These are phyloP conservation scores for Muraenolepis orangiensis DNA, from an alignment of 2,797 vertebrate genomes.

Conservation along the genomic window DNA sequence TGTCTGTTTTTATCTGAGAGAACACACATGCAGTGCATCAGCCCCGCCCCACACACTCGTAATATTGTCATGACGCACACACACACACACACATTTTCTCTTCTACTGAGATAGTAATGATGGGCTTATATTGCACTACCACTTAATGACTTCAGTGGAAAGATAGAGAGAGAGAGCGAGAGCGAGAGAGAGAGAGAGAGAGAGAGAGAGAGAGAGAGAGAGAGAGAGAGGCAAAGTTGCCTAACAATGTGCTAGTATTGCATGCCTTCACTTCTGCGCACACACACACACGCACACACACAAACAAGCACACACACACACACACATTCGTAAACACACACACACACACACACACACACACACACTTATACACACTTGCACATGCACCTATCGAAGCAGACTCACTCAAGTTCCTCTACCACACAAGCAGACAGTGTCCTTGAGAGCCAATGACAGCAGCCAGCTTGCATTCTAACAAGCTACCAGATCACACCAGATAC, in stretches of 20 bases:
- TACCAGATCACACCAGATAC: slow-evolving; percentile 38
- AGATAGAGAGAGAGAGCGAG: slow-evolving; percentile 11
- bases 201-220: slow-evolving; percentile 12
- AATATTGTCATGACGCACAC: background rate
- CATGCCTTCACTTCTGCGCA: background rate
- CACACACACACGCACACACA: background rate
- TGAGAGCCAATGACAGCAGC: slow-evolving; percentile 47
- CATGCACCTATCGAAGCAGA: slow-evolving; percentile 20
- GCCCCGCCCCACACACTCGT: background rate
- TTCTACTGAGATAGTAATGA: slow-evolving; percentile 32
- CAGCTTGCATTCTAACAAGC: slow-evolving; percentile 55
- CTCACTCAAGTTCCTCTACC: slow-evolving; percentile 23
- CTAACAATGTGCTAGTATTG: slow-evolving; percentile 20
- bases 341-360: background rate
- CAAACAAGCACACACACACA: background rate
- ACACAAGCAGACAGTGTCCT: slow-evolving; percentile 42
- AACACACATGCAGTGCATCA: background rate
- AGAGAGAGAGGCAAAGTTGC: slow-evolving; percentile 24
- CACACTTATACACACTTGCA: slow-evolving; percentile 2
- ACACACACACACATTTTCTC: slow-evolving; percentile 2
- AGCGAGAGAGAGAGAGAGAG: slow-evolving; percentile 19
- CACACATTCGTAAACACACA: background rate
- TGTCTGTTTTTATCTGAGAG: slow-evolving; percentile 42
- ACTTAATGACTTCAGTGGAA: slow-evolving; percentile 43
- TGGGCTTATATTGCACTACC: slow-evolving; percentile 36